A percentile compares a stretch with the other conserved stretches of the same genome.
phyloP scores from a whole-genome alignment of 35 echinoderm and acorn worm species.

The Strongylocentrotus purpuratus region DNA sequence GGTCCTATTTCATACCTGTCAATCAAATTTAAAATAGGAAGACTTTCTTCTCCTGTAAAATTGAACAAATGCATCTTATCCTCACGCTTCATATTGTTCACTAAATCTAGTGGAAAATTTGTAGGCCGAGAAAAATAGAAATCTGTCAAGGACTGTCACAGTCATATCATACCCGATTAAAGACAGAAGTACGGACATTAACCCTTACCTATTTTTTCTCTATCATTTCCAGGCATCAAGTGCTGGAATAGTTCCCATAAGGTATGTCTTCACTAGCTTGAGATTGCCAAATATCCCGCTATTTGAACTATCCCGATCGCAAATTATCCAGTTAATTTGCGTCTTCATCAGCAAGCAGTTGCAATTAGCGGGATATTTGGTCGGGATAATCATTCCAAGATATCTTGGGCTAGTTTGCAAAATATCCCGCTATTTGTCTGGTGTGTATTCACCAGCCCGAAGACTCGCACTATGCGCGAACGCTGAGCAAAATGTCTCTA shows the following conservation, averaged over 20 bases:
- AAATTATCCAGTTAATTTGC: no score
- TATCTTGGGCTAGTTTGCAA: no score
- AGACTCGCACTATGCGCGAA: no score
- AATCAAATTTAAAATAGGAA: not conserved
- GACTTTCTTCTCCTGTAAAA: not conserved
- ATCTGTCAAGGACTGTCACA: slow-evolving; percentile 1
- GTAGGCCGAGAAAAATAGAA: not conserved
- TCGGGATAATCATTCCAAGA: no score
- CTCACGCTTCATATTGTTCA: not conserved
- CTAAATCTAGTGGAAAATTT: not conserved
- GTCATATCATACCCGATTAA: not conserved
- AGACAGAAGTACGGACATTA: not conserved
- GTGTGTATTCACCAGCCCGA: no score
- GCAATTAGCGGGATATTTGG: no score
- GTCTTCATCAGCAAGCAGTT: no score
- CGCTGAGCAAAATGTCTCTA: no score
- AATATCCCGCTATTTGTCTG: no score
- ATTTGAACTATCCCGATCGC: no score
- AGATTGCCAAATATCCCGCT: no score
- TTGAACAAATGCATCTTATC: not conserved
- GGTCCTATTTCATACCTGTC: not conserved
- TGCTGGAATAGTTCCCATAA: not conserved
- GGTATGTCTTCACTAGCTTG: no score
- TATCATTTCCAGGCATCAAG: not conserved
- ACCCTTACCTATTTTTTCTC: not conserved